Evolutionary conservation across 2,113 vertebrate species (phyloP), one percentile per base, ranked within the genome.

Genomic region (Eulacestoma nigropectus): DNA sequence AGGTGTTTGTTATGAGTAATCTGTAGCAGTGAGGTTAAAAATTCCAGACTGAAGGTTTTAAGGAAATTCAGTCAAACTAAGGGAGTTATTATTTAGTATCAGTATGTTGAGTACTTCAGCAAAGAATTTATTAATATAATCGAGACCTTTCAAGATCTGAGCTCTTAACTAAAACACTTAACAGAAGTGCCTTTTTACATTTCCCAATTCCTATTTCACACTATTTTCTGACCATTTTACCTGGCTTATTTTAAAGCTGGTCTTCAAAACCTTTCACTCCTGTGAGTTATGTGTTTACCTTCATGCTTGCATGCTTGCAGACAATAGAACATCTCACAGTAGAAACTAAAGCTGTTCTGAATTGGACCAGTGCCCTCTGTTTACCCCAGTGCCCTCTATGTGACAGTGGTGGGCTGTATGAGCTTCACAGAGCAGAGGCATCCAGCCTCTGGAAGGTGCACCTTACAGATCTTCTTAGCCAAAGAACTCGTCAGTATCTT

Each of bases 71-170:
- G 37, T 65, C 87, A 78, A 94, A 96, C 52, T 93, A 75, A 85
- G 79, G 46, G 41, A 95, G 69, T 89, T 92, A 74, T 52, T 96
- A 76, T 59, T 94, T 76, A 55, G 30, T 78, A 42, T 91, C 64
- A 91, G 22, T 32, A 91, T 60, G 2, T 1, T 94, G 93, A 93
- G 35, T 90, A 88, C 22, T 86, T 84, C 78, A 64, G 76, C 90
- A 96, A 82, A 94, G 52, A 93, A 95, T 92, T 97, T 76, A 59
- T 81, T 46, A 93, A 91, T 73, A 76, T 42, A 79, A 90, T 77
- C 21, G 62, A 90, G 78, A 52, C 21, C 22, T 94, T 65, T 85
- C 70, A 62, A 67, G 29, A 49, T 41, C 17, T 63, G 27, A 70
- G 33, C 35, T 85, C 20, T 67, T 63, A 57, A 63, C 6, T 78